A percentile compares a stretch with the other conserved stretches of the same genome.
Evolutionary conservation across 2,797 vertebrate species (phyloP).

Genomic region (Tragelaphus oryx): DNA sequence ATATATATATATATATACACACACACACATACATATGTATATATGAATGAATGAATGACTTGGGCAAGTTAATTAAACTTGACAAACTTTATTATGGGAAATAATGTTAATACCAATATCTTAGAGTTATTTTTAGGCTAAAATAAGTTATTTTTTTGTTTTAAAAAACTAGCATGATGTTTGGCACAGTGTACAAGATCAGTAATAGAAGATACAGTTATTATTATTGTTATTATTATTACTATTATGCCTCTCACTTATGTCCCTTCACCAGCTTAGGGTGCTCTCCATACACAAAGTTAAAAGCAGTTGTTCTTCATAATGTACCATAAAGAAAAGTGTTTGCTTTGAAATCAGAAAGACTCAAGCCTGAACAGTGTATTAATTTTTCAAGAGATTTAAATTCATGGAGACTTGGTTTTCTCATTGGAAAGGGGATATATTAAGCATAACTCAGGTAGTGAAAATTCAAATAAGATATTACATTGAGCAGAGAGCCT

Average conservation of each 20-base stretch:
- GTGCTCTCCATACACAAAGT: background rate
- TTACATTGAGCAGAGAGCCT: background rate
- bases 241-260: background rate
- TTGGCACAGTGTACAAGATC: background rate
- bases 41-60: background rate
- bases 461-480: slow-evolving; percentile 14
- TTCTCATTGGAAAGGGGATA: background rate
- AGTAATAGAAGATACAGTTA: background rate
- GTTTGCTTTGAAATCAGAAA: background rate
- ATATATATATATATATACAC: no score
- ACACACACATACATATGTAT: background rate
- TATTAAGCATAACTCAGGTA: background rate
- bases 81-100: background rate
- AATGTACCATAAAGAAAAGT: background rate
- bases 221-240: background rate
- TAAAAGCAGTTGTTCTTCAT: background rate
- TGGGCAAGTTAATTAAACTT: background rate
- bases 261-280: background rate
- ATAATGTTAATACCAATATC: background rate
- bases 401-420: background rate
- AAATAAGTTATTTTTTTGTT: background rate
- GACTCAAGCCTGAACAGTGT: background rate
- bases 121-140: background rate
- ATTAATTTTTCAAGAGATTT: background rate
- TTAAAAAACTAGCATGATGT: background rate